Evolutionary conservation across 2,888 invertebrate genomes (phyloP), one percentile per base, ranked within the genome.

Genomic region (Heteromurus nitidus): DNA sequence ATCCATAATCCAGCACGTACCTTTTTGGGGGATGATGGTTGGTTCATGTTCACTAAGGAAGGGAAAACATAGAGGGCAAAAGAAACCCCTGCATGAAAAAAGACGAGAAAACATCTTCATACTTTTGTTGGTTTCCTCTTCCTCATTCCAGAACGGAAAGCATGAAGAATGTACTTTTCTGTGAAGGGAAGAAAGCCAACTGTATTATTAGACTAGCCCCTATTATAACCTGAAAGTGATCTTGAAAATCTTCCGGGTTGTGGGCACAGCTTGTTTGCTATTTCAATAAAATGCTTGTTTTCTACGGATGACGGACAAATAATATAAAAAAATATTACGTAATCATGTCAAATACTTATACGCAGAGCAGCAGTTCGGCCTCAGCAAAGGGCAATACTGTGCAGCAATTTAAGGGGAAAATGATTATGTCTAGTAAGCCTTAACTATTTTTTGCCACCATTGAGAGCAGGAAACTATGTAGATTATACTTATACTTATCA

Each of bases 1-100:
- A 60, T 22, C 60, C 31, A n/a, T 75, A 75, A 75, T 67, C 75
- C 65, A 75, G n/a, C 75, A 67, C 65, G 75, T 75, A 72, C 60
- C 60, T 67, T 67, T 42, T 50, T 50, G 16, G 64, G 18, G 64
- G 58, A 24, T 26, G 18, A 47, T 30, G 42, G 55, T 44, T 28
- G 47, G 44, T n/a, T n/a, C n/a, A n/a, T 72, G n/a, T n/a, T 30
- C 18, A 31, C 22, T 18, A 22, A 26, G 44, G 53, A 64, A 20
- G 44, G 0, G 36, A 31, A 18, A 55, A 31, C 22, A 30, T 13
- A 13, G 47, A n/a, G 53, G 55, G 26, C 44, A 47, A 47, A 26
- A 47, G 22, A 13, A n/a, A 50, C n/a, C n/a, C n/a, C n/a, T n/a
- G n/a, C 2, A 18, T 13, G 42, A 13, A 42, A 42, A 11, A 53